A percentile compares a stretch with the other conserved stretches of the same genome.
Conservation (phyloP, 2,797 vertebrate genomes). For the Agapornis canus region DNA sequence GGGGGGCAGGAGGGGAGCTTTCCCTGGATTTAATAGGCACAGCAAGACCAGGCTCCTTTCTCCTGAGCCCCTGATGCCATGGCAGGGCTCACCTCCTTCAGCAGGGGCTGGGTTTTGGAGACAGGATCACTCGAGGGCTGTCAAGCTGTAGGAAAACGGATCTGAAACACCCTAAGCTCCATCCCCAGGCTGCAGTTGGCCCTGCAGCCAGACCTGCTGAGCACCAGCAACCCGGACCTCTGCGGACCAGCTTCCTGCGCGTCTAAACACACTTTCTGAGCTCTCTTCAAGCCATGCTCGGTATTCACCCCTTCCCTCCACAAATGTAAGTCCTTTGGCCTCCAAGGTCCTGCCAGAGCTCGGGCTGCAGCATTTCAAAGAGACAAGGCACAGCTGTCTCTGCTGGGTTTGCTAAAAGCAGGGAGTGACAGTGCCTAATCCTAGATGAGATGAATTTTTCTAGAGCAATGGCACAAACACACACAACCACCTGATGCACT, state of each 20-base stretch:
- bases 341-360: background rate
- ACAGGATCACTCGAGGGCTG: background rate
- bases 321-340: background rate
- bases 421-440: slow-evolving; percentile 3
- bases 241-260: background rate
- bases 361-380: background rate
- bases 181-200: background rate
- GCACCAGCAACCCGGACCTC: too few species aligned
- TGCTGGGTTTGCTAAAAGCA: background rate
- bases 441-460: background rate
- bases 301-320: background rate
- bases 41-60: background rate
- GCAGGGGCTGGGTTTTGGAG: accelerated
- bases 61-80: background rate
- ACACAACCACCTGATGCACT: background rate
- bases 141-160: background rate
- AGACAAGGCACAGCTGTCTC: slow-evolving; percentile 12
- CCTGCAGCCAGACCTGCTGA: background rate
- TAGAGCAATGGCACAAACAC: background rate
- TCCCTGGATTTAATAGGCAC: accelerated
- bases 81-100: background rate
- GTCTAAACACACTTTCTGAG: background rate
- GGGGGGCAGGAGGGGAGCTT: accelerated
- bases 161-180: background rate
- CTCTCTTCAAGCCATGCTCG: background rate